A percentile compares a stretch with the other conserved stretches of the same genome.
phyloP scores from a whole-genome alignment of 1,140 invertebrate species.

The Caenorhabditis brenneri region DNA sequence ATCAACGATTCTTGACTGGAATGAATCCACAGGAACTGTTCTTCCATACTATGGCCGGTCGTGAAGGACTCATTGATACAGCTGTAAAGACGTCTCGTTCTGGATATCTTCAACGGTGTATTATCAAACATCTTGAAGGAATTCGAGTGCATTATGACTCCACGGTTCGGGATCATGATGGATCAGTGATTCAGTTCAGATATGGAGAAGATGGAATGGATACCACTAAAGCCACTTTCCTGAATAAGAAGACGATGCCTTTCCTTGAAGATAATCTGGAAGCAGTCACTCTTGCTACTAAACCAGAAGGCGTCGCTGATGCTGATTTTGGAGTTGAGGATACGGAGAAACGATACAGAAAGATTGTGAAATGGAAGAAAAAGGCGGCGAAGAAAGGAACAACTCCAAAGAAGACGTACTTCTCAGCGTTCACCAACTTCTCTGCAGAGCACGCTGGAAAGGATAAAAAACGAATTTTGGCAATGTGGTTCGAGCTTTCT shows the following conservation, averaged over 20 bases:
- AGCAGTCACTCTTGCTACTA: conserved; percentile 75
- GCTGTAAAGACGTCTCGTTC: conserved; percentile 89
- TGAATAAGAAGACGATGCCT: conserved; percentile 80
- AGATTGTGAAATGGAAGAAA: conserved; percentile 50
- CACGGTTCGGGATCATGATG: conserved; percentile 92
- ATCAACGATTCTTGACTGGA: conserved; percentile 93
- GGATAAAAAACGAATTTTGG: conserved; percentile 48
- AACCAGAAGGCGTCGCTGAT: conserved; percentile 73
- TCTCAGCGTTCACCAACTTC: conserved; percentile 54
- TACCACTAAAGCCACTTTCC: conserved; percentile 83
- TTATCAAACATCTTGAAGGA: conserved; percentile 97
- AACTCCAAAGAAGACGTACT: conserved; percentile 40
- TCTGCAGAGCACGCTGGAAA: conserved; percentile 24
- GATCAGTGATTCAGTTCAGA: conserved; percentile 85
- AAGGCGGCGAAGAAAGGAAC: conserved; percentile 3
- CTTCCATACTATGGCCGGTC: conserved; percentile 99
- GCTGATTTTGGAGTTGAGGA: conserved; percentile 42
- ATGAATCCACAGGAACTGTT: conserved; percentile 97
- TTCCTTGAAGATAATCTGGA: conserved; percentile 79
- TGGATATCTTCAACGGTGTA: conserved; percentile 94
- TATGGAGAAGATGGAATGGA: conserved; percentile 98
- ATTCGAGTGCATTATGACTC: conserved; percentile 83
- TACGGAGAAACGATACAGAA: conserved; percentile 48
- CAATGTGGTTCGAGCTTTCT: conserved; percentile 53
- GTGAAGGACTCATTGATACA: conserved; percentile 83